These are phyloP conservation scores for Bellardia pandia DNA, from an alignment of 2,888 invertebrate genomes.

Conservation along the genomic window DNA sequence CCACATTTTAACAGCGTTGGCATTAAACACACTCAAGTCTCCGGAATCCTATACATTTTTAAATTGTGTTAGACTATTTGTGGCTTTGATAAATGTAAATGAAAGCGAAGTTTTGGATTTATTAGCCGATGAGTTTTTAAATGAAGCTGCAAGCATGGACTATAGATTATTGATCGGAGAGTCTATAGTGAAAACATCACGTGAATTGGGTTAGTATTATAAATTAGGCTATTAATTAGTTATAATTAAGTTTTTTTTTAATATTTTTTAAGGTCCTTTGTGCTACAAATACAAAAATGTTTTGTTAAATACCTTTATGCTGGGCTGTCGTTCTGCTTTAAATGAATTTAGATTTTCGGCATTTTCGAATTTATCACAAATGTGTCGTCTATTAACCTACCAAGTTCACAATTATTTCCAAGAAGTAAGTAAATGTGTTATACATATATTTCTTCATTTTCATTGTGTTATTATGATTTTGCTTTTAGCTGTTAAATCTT, in stretches of 20 bases:
- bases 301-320: constrained; percentile 82
- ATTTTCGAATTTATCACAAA: constrained; percentile 82
- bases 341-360: constrained; percentile 83
- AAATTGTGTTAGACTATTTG: constrained; percentile 82
- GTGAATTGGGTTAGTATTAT: constrained; percentile 79
- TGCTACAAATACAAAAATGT: constrained; percentile 82
- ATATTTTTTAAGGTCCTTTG: constrained; percentile 78
- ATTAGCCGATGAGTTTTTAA: constrained; percentile 81
- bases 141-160: constrained; percentile 79
- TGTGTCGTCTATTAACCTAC: constrained; percentile 81
- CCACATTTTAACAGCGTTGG: constrained; percentile 81
- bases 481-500: constrained; percentile 76
- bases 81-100: constrained; percentile 79
- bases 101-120: constrained; percentile 82
- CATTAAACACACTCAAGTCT: constrained; percentile 80
- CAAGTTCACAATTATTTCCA: constrained; percentile 83
- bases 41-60: constrained; percentile 83
- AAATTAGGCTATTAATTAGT: background rate
- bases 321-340: constrained; percentile 78
- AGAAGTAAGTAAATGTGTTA: constrained; percentile 76
- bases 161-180: constrained; percentile 83
- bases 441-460: background rate
- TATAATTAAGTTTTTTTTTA: background rate
- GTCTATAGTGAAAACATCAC: constrained; percentile 81
- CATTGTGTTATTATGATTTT: background rate